Base-by-base conservation (phyloP, 92 coral and sea anemone species). In the Parazoanthus swiftii region DNA sequence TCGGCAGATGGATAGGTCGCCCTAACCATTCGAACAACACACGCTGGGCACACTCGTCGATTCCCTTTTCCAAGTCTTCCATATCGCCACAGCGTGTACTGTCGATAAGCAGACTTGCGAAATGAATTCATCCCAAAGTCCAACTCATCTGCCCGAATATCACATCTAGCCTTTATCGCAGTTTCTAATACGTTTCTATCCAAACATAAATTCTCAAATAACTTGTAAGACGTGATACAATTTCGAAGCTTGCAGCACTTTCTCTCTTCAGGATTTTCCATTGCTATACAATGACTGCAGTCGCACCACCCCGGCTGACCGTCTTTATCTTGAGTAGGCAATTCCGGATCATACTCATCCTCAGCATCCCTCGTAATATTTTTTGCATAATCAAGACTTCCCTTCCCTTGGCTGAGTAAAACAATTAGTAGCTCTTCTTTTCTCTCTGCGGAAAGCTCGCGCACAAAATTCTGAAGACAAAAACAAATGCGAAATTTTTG, bases 31-130 rank as follows among this genome's bases (percentile, higher is more conserved):
- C 76, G 25, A 10, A 89, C 92, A 13, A 77, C 89, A 89, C 92
- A 89, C 2, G 89, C 77, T 9, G 86, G 92, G 54, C 71, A 67
- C 46, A 89, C 89, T 26, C 68, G 33, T 25, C 89, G 85, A 84
- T 90, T 90, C 38, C 89, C 92, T 76, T 89, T 89, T 8, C 92
- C 92, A 7, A 90, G 86, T 54, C 87, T 85, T 16, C 89, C 89
- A 80, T 89, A 85, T 42, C 81, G 79, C 92, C 89, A 85, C 74
- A 85, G 79, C n/a, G 79, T 71, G 37, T 77, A 89, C 74, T 85
- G 85, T 15, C 86, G 85, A 74, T 89, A 89, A 7, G 80, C 71
- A 20, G 89, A 79, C 77, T 89, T 89, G 21, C 92, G 26, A 50
- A 63, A 85, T 11, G 86, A 85, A 10, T 74, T 42, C 85, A 85